Conservation (phyloP, 2,797 vertebrate species). For the Macropus fuliginosus region DNA sequence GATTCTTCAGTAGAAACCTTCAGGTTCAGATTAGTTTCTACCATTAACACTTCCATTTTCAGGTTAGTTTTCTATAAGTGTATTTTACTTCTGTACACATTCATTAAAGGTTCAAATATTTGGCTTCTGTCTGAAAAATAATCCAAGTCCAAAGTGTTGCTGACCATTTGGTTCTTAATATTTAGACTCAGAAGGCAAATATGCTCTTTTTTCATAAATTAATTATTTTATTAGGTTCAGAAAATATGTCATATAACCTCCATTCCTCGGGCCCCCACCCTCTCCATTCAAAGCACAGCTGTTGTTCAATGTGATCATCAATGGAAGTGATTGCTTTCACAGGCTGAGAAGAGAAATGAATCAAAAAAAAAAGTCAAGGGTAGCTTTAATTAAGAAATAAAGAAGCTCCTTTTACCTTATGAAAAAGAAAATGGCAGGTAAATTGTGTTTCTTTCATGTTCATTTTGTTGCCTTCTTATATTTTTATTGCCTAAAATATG, state of each 20-base stretch:
- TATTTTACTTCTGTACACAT: slow-evolving; percentile 73
- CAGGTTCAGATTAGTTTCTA: slow-evolving; percentile 57
- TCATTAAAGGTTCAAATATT: slow-evolving; percentile 70
- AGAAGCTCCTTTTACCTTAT: not conserved
- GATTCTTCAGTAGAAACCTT: slow-evolving; percentile 53
- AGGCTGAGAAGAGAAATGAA: slow-evolving; percentile 60
- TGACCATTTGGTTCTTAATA: slow-evolving; percentile 54
- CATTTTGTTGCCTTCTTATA: slow-evolving; percentile 5
- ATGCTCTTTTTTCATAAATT: slow-evolving; percentile 48
- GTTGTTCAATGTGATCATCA: slow-evolving; percentile 56
- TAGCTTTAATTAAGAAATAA: slow-evolving; percentile 6
- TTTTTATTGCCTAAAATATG: slow-evolving; percentile 28
- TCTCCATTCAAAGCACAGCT: not conserved
- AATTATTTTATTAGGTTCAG: slow-evolving; percentile 66
- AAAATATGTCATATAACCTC: slow-evolving; percentile 54
- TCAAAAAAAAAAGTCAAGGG: slow-evolving; percentile 44
- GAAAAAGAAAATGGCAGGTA: not conserved
- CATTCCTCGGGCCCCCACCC: slow-evolving; percentile 16
- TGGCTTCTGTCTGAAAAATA: slow-evolving; percentile 65
- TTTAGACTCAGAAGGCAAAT: slow-evolving; percentile 18
- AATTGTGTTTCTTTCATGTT: slow-evolving; percentile 36
- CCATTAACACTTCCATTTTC: slow-evolving; percentile 68
- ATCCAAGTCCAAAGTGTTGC: slow-evolving; percentile 53
- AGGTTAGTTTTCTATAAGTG: slow-evolving; percentile 70
- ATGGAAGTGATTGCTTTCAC: slow-evolving; percentile 54